Evolutionary conservation across 2,888 invertebrate genomes (phyloP).

Genomic region (Ennomos fuscantarius): DNA sequence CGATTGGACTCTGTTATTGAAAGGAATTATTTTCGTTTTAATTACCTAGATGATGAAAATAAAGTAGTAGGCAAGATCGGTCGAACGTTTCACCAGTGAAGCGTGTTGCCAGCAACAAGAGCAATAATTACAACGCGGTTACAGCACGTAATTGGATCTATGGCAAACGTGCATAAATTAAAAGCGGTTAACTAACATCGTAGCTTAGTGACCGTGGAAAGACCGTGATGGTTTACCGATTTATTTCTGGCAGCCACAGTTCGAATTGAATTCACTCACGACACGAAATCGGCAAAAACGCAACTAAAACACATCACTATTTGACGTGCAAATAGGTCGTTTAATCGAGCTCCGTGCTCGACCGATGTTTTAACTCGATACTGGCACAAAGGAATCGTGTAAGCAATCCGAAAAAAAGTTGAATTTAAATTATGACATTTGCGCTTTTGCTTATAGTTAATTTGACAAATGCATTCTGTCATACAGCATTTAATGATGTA

Average conservation of each 20-base stretch:
- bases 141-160: constrained; percentile 74
- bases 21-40: too few species aligned
- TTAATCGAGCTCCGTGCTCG: constrained; percentile 34
- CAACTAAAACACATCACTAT: constrained; percentile 40
- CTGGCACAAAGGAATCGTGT: constrained; percentile 30
- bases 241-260: constrained; percentile 48
- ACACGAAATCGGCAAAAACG: constrained; percentile 37
- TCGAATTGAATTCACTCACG: constrained; percentile 50
- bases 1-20: too few species aligned
- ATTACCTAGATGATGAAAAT: not conserved
- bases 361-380: constrained; percentile 34
- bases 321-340: constrained; percentile 44
- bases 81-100: constrained; percentile 59
- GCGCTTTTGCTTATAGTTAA: constrained; percentile 19
- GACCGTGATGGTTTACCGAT: constrained; percentile 62
- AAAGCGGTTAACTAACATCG: constrained; percentile 55
- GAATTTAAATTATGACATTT: constrained; percentile 31
- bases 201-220: constrained; percentile 60
- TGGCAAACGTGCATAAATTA: constrained; percentile 73
- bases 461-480: constrained; percentile 16
- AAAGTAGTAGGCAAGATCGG: constrained; percentile 31
- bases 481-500: constrained; percentile 6
- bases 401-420: constrained; percentile 28
- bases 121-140: constrained; percentile 67
- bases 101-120: constrained; percentile 64